Conservation (phyloP, 1,140 invertebrate species). For the Drosophila rufa region DNA sequence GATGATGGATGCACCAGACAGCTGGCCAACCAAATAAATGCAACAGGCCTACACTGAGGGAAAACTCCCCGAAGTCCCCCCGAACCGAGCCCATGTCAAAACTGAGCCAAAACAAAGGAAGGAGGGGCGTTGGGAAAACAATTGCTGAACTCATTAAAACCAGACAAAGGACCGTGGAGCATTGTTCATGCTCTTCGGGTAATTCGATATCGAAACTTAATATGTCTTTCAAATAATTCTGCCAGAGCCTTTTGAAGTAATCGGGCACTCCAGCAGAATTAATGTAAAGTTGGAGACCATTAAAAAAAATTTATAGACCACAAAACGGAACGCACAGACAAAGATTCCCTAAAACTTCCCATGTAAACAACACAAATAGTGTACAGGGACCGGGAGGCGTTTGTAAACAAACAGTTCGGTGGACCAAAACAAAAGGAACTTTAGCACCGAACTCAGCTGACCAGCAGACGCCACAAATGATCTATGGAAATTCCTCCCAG, state of each 20-base stretch:
- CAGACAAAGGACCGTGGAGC: slow-evolving; percentile 58
- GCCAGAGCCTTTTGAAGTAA: slow-evolving; percentile 65
- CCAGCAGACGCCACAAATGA: slow-evolving; percentile 71
- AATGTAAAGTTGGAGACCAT: slow-evolving; percentile 45
- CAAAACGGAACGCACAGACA: slow-evolving; percentile 44
- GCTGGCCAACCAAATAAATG: slow-evolving; percentile 32
- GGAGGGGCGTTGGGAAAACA: slow-evolving; percentile 36
- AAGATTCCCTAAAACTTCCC: slow-evolving; percentile 29
- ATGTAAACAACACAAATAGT: slow-evolving; percentile 49
- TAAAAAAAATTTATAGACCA: slow-evolving; percentile 67
- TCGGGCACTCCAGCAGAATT: slow-evolving; percentile 51
- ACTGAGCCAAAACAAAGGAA: slow-evolving; percentile 49
- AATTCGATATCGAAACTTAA: slow-evolving; percentile 72
- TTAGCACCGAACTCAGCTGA: slow-evolving; percentile 55
- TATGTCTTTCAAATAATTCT: slow-evolving; percentile 61
- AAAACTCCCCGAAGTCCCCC: slow-evolving; percentile 10
- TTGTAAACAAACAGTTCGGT: slow-evolving; percentile 37
- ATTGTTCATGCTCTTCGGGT: slow-evolving; percentile 52
- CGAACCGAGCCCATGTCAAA: slow-evolving; percentile 66
- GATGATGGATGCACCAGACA: slow-evolving; percentile 47
- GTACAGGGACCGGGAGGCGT: slow-evolving; percentile 9
- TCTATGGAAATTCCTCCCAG: slow-evolving; percentile 67
- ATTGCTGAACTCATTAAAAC: slow-evolving; percentile 71
- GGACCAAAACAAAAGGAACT: slow-evolving; percentile 44
- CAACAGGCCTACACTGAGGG: slow-evolving; percentile 30